Conservation (phyloP, 2,888 invertebrate species). For the Conomelus anceps region DNA sequence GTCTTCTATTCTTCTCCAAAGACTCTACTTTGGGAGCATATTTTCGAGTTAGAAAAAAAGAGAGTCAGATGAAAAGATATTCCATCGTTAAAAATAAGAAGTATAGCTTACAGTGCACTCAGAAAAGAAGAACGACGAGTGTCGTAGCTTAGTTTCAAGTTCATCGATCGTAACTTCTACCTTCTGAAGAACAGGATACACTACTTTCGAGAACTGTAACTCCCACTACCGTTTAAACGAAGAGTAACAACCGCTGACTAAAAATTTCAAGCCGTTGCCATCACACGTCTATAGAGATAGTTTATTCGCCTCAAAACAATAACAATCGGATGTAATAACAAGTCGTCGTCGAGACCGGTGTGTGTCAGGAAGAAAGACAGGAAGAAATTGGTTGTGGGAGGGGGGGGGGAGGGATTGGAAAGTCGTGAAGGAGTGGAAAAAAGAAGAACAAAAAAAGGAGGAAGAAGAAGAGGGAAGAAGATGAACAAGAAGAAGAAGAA, state of each 20-base stretch:
- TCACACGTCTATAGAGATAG: neutral
- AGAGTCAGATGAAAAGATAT: too few relatives aligned
- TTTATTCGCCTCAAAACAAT: neutral
- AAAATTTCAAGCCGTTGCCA: neutral
- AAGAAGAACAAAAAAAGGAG: neutral
- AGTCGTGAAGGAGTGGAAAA: neutral
- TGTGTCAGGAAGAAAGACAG: neutral
- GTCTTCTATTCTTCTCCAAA: too few relatives aligned
- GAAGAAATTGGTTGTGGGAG: neutral
- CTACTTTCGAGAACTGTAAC: neutral
- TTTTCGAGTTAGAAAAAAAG: too few relatives aligned
- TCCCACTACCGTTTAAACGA: neutral
- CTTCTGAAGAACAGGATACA: too few relatives aligned
- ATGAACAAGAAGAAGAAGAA: neutral
- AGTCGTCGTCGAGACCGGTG: neutral
- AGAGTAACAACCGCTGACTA: neutral
- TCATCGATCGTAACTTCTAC: neutral
- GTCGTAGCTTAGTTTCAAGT: neutral
- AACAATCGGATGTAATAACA: neutral
- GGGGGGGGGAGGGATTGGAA: neutral
- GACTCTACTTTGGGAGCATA: too few relatives aligned
- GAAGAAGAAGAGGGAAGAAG: neutral
- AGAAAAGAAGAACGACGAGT: neutral
- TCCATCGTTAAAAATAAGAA: too few relatives aligned
- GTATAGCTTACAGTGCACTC: neutral